A percentile compares a stretch with the other conserved stretches of the same genome.
Conservation (phyloP, 2,113 vertebrate genomes). For the Crotalus viridis region DNA sequence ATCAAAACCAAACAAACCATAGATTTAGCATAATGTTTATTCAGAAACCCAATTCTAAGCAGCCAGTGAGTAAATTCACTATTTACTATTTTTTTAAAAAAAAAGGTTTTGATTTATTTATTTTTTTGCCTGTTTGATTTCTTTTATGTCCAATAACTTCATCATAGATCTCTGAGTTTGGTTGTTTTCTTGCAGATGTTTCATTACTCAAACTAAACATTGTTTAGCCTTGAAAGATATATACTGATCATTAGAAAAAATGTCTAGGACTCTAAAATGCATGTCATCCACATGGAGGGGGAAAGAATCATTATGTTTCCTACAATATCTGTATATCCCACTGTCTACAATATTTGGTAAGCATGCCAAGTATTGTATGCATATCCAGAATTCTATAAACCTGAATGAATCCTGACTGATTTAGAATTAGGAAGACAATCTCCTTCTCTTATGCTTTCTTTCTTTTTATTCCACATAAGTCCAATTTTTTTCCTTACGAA, state of each 20-base stretch:
- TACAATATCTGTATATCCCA: not conserved
- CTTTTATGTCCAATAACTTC: not conserved
- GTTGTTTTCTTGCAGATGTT: not conserved
- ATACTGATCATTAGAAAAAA: not conserved
- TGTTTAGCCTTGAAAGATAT: not conserved
- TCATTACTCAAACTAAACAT: not conserved
- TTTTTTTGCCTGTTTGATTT: not conserved
- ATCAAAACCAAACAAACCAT: not conserved
- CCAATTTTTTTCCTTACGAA: not conserved
- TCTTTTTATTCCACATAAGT: not conserved
- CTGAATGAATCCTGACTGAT: not conserved
- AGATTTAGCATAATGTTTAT: not conserved
- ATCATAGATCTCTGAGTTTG: not conserved
- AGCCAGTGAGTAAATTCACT: not conserved
- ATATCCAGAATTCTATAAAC: not conserved
- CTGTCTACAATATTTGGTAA: not conserved
- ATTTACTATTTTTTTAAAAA: not conserved
- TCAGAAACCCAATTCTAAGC: not conserved
- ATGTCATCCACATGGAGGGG: not conserved
- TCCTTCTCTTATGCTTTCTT: not conserved
- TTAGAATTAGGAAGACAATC: not conserved
- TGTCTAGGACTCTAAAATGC: not conserved
- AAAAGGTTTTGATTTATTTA: not conserved
- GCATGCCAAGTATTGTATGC: not conserved
- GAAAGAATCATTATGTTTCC: not conserved